A percentile compares a stretch with the other conserved stretches of the same genome.
Evolutionary conservation across 2,113 vertebrate genomes (phyloP).

Genomic region (Vulpes lagopus): DNA sequence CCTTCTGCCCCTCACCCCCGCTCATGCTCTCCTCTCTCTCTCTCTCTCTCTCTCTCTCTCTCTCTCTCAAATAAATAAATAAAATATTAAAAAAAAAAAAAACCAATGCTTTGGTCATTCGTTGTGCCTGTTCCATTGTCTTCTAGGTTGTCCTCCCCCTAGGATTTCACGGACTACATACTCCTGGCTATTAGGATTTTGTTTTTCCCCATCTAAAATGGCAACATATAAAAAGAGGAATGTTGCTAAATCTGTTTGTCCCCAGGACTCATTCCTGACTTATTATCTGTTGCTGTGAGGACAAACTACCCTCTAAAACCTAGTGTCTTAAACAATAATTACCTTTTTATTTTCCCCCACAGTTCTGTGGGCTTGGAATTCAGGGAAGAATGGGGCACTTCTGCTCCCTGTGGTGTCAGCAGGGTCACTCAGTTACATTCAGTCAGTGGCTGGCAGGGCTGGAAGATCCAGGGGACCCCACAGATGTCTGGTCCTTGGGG

Average conservation of each 20-base stretch:
- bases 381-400: not conserved
- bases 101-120: not conserved
- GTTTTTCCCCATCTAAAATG: not conserved
- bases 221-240: not conserved
- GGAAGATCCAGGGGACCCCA: not conserved
- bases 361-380: not conserved
- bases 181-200: slow-evolving; percentile 2
- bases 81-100: not conserved
- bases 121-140: not conserved
- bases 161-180: not conserved
- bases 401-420: not conserved
- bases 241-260: not conserved
- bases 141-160: not conserved
- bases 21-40: too few relatives aligned
- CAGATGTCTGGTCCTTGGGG: not conserved
- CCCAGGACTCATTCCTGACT: not conserved
- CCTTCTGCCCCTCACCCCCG: not conserved
- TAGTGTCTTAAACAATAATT: not conserved
- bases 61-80: not conserved
- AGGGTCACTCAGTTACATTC: not conserved
- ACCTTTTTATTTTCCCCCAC: not conserved
- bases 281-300: slow-evolving; percentile 16
- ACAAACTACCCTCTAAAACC: not conserved
- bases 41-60: not conserved
- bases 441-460: not conserved